These are phyloP conservation scores for Syngnathus rostellatus DNA, from an alignment of 2,797 vertebrate genomes.

Conservation along the genomic window DNA sequence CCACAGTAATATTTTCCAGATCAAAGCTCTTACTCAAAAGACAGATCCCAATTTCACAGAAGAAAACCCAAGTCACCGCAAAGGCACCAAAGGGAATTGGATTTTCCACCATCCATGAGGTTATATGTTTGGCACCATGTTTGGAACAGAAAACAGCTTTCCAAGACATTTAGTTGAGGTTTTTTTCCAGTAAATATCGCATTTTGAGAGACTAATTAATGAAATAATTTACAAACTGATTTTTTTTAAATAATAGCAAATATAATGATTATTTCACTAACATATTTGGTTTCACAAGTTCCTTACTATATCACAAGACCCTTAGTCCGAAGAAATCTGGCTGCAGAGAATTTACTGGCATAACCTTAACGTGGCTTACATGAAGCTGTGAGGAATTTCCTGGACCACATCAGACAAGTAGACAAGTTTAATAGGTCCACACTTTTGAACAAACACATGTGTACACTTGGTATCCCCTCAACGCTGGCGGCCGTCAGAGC, in stretches of 20 bases:
- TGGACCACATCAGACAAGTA: constrained; percentile 61
- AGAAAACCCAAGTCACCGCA: constrained; percentile 52
- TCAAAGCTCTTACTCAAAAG: constrained; percentile 52
- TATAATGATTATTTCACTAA: not conserved
- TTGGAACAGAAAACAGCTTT: constrained; percentile 25
- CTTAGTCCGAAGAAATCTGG: constrained; percentile 32
- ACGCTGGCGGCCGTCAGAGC: constrained; percentile 37
- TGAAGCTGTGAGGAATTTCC: constrained; percentile 52
- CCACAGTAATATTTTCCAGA: constrained; percentile 67
- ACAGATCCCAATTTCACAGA: constrained; percentile 52
- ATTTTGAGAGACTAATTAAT: not conserved
- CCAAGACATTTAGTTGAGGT: not conserved
- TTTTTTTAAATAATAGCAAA: not conserved
- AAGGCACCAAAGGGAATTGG: constrained; percentile 32
- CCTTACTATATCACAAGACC: not conserved
- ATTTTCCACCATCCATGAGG: constrained; percentile 61
- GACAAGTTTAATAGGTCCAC: constrained; percentile 56
- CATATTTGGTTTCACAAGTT: not conserved
- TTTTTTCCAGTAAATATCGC: not conserved
- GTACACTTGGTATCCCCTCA: constrained; percentile 49
- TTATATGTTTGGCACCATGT: constrained; percentile 34
- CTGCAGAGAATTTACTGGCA: constrained; percentile 54
- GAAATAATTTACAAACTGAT: not conserved
- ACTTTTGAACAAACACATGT: constrained; percentile 59
- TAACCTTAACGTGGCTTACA: constrained; percentile 52